Evolutionary conservation across 2,888 invertebrate genomes (phyloP).

Genomic region (Dolichopus griseipennis): DNA sequence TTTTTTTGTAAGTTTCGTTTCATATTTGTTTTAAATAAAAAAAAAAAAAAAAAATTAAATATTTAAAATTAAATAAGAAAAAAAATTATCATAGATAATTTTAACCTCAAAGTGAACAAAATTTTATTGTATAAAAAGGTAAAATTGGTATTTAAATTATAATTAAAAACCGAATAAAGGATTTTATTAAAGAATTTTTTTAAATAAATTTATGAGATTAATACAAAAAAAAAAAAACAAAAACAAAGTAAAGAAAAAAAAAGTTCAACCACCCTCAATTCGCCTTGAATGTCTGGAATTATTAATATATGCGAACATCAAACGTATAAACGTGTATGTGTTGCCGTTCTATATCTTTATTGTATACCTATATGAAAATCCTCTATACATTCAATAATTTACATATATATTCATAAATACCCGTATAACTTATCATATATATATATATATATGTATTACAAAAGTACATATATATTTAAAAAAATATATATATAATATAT

Average conservation of each 20-base stretch:
- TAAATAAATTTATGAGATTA: not conserved
- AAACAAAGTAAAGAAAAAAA: not conserved
- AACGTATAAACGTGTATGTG: too few species aligned
- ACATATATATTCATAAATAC: too few species aligned
- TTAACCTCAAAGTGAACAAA: too few species aligned
- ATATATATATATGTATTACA: not conserved
- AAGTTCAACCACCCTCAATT: slow-evolving; percentile 11
- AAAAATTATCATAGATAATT: too few species aligned
- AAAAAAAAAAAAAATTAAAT: not conserved
- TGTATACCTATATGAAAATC: too few species aligned
- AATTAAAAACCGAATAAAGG: not conserved
- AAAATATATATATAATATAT: not conserved
- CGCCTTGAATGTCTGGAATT: slow-evolving; percentile 10
- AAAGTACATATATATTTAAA: not conserved
- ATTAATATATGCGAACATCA: not conserved
- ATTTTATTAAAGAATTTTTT: too few species aligned
- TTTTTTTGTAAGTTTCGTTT: too few species aligned
- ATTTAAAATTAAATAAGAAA: not conserved
- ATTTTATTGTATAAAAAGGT: too few species aligned
- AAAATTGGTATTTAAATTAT: not conserved
- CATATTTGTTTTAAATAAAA: too few species aligned
- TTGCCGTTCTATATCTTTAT: too few species aligned
- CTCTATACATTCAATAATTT: too few species aligned
- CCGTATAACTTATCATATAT: too few species aligned
- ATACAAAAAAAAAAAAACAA: not conserved